These are phyloP conservation scores for Myotis brandtii DNA, from an alignment of 2,113 vertebrate species.

Conservation along the genomic window DNA sequence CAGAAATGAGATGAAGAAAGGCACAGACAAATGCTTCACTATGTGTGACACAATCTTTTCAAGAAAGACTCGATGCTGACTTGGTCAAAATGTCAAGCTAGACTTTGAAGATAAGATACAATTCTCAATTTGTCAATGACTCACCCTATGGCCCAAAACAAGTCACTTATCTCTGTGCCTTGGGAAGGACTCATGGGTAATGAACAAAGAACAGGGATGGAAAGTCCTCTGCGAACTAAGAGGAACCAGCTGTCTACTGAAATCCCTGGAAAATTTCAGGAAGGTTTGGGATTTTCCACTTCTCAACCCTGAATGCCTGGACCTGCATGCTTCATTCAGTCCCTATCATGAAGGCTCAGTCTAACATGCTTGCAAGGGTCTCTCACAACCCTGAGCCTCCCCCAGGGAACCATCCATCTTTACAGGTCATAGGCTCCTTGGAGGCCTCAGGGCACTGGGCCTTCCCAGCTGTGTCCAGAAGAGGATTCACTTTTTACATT, in stretches of 20 bases:
- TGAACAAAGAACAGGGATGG: neutral
- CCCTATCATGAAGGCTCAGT: neutral
- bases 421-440: neutral
- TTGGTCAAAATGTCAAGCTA: neutral
- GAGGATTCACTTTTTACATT: neutral
- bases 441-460: neutral
- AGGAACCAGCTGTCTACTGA: neutral
- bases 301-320: neutral
- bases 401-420: neutral
- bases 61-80: neutral
- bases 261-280: neutral
- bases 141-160: neutral
- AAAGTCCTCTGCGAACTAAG: neutral
- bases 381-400: neutral
- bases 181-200: neutral
- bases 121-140: neutral
- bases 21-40: neutral
- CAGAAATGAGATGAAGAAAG: neutral
- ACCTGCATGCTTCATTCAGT: neutral
- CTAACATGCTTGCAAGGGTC: neutral
- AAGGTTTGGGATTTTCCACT: neutral
- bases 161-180: neutral
- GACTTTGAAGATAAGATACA: constrained; percentile 26
- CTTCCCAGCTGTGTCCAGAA: neutral
- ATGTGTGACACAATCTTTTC: neutral